phyloP scores from a whole-genome alignment of 2,888 invertebrate genomes.

The Tipula unca region DNA sequence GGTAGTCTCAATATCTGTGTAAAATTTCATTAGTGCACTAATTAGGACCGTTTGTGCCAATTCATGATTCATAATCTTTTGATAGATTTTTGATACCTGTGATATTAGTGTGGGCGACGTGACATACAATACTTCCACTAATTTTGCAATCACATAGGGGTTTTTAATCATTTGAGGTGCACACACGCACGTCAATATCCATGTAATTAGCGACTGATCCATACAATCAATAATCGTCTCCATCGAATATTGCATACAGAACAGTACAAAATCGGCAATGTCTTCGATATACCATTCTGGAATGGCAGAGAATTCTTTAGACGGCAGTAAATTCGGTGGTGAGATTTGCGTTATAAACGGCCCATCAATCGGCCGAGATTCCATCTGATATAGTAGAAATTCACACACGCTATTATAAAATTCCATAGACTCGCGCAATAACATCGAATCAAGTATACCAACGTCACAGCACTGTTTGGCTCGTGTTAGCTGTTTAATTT shows the following conservation, averaged over 20 bases:
- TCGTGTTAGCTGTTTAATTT: slow-evolving; percentile 67
- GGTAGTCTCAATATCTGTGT: slow-evolving; percentile 95
- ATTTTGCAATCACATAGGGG: slow-evolving; percentile 93
- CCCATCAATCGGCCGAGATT: slow-evolving; percentile 45
- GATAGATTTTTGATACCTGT: background rate
- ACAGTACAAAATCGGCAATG: slow-evolving; percentile 90
- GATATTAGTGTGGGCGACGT: slow-evolving; percentile 46
- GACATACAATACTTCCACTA: slow-evolving; percentile 82
- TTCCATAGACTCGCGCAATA: slow-evolving; percentile 71
- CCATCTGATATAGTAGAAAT: slow-evolving; percentile 60
- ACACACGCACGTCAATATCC: slow-evolving; percentile 84
- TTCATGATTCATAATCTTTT: slow-evolving; percentile 75
- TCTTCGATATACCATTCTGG: slow-evolving; percentile 99
- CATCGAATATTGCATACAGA: slow-evolving; percentile 79
- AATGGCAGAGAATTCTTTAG: slow-evolving; percentile 74
- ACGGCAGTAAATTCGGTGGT: slow-evolving; percentile 50
- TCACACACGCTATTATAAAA: slow-evolving; percentile 85
- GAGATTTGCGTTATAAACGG: slow-evolving; percentile 47
- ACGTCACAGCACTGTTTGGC: slow-evolving; percentile 90
- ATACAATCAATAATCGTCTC: slow-evolving; percentile 65
- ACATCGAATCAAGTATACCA: slow-evolving; percentile 72
- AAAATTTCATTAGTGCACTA: slow-evolving; percentile 93
- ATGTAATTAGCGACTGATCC: slow-evolving; percentile 76
- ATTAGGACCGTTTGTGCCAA: slow-evolving; percentile 74
- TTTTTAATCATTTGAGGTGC: slow-evolving; percentile 86